Evolutionary conservation across 2,797 vertebrate species (phyloP).

Genomic region (Spondyliosoma cantharus): DNA sequence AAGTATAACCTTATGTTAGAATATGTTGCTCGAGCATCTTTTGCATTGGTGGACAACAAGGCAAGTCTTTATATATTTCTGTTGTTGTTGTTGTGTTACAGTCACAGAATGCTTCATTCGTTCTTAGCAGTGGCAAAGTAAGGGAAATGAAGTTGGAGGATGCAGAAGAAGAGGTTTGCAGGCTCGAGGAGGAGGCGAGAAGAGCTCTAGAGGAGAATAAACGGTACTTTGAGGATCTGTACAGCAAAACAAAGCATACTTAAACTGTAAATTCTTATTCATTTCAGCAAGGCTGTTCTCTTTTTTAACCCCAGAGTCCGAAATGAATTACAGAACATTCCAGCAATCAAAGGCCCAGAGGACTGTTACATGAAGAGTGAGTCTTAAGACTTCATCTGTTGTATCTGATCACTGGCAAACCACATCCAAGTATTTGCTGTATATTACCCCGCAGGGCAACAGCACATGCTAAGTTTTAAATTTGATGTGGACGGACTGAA

Average conservation of each 20-base stretch:
- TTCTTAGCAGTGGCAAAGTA: constrained; percentile 17
- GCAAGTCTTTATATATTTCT: neutral
- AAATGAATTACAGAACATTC: constrained; percentile 68
- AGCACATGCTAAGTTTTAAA: constrained; percentile 47
- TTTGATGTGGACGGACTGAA: constrained; percentile 38
- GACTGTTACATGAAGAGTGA: constrained; percentile 46
- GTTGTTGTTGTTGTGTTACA: constrained; percentile 43
- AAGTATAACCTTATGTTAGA: neutral
- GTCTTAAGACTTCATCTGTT: constrained; percentile 40
- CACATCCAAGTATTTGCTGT: constrained; percentile 25
- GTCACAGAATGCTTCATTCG: constrained; percentile 51
- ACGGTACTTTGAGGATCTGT: constrained; percentile 59
- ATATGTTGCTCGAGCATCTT: neutral
- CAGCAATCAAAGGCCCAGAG: constrained; percentile 21
- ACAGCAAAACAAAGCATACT: neutral
- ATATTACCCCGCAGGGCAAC: constrained; percentile 14
- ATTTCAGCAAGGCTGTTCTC: constrained; percentile 25
- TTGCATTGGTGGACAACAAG: neutral
- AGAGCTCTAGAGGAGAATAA: constrained; percentile 74
- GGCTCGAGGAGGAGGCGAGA: constrained; percentile 62
- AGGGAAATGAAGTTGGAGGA: constrained; percentile 58
- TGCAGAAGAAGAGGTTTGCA: constrained; percentile 63
- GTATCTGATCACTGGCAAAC: constrained; percentile 34
- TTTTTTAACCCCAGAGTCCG: constrained; percentile 64
- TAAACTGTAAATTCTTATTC: neutral